Percentiles rank a stretch among this genome's conserved stretches.
Conservation (phyloP, 23 tunicate genomes). For the Styela plicata region DNA sequence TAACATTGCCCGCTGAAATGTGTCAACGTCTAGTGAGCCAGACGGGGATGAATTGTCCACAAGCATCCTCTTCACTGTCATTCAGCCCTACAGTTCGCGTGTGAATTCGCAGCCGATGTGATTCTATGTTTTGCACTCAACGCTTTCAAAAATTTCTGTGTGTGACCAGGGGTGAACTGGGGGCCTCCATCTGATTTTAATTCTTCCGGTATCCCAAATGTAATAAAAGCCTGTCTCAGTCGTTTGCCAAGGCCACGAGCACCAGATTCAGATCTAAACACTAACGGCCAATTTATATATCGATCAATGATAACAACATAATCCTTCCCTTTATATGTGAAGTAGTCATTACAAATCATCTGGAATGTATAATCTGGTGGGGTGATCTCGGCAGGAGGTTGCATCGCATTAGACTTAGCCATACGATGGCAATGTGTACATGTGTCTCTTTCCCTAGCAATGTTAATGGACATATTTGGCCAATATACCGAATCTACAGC, state of each 20-base stretch:
- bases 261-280: background rate
- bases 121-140: constrained; percentile 5
- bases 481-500: background rate
- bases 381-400: background rate
- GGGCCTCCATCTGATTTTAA: constrained; percentile 23
- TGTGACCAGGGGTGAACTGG: background rate
- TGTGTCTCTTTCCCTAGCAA: background rate
- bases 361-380: background rate
- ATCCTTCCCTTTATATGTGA: background rate
- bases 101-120: background rate
- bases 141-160: constrained; percentile 12
- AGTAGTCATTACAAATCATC: background rate
- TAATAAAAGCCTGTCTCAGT: background rate
- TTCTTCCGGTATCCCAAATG: constrained; percentile 33
- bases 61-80: background rate
- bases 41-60: background rate
- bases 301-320: background rate
- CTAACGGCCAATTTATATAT: background rate
- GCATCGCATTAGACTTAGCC: background rate
- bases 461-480: background rate
- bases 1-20: background rate
- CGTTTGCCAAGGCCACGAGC: background rate
- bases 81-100: background rate
- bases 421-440: background rate
- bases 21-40: background rate